A percentile compares a stretch with the other conserved stretches of the same genome.
Conservation (phyloP, 2,113 vertebrate genomes). For the Pan troglodytes region NHGRI_mPanTro3-v2.1_pri NC_072398.2:69107001-69107500, state of each 20-base stretch:
- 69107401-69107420: neutral
- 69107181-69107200: constrained; percentile 84
- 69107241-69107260: neutral
- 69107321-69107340: constrained; percentile 41
- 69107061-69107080: constrained; percentile 88
- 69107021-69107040: neutral
- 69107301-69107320: neutral
- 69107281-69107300: constrained; percentile 28
- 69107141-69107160: constrained; percentile 96
- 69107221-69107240: neutral
- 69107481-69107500: neutral
- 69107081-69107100: constrained; percentile 88
- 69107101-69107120: constrained; percentile 96
- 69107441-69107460: neutral
- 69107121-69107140: constrained; percentile 92
- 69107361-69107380: constrained; percentile 37
- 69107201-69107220: constrained; percentile 56
- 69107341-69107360: constrained; percentile 38
- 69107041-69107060: neutral
- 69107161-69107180: constrained; percentile 99
- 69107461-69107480: neutral
- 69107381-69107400: constrained; percentile 36
- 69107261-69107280: constrained; percentile 41
- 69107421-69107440: neutral
- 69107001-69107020: neutral